phyloP scores from a whole-genome alignment of 2,888 invertebrate species.

The Spisula subtruncata region DNA sequence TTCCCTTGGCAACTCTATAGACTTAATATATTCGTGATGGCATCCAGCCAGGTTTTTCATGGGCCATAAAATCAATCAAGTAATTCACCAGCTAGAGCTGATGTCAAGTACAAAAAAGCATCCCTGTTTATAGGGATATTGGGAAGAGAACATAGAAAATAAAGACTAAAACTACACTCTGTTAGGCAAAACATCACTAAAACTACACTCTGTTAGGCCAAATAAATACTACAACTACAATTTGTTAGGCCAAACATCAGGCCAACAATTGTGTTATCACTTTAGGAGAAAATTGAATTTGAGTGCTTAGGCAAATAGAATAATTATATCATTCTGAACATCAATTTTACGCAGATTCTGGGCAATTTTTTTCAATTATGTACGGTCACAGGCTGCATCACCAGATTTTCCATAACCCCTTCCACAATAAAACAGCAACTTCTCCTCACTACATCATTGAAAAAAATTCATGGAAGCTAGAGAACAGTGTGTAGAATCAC shows the following conservation, averaged over 20 bases:
- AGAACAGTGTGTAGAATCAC: too few species aligned
- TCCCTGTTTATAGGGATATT: neutral
- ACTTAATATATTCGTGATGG: conserved; percentile 31
- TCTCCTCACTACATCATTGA: too few species aligned
- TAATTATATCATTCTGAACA: too few species aligned
- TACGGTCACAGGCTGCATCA: too few species aligned
- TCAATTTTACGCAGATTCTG: too few species aligned
- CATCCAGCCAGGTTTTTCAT: conserved; percentile 48
- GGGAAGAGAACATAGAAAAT: conserved; percentile 7
- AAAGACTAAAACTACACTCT: neutral
- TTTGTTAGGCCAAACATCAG: neutral
- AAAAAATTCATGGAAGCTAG: too few species aligned
- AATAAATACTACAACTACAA: neutral
- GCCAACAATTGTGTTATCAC: neutral
- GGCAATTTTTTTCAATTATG: too few species aligned
- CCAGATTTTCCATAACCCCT: too few species aligned
- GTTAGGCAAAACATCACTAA: conserved; percentile 2
- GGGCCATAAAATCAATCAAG: conserved; percentile 57
- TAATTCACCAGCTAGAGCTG: conserved; percentile 45
- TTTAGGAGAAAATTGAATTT: neutral
- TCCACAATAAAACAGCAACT: too few species aligned
- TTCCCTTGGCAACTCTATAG: conserved; percentile 23
- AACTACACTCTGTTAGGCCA: neutral
- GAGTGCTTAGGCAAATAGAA: too few species aligned
- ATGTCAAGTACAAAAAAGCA: conserved; percentile 47